phyloP scores from a whole-genome alignment of 2,888 invertebrate species.

The Drosophila multiciliata region DNA sequence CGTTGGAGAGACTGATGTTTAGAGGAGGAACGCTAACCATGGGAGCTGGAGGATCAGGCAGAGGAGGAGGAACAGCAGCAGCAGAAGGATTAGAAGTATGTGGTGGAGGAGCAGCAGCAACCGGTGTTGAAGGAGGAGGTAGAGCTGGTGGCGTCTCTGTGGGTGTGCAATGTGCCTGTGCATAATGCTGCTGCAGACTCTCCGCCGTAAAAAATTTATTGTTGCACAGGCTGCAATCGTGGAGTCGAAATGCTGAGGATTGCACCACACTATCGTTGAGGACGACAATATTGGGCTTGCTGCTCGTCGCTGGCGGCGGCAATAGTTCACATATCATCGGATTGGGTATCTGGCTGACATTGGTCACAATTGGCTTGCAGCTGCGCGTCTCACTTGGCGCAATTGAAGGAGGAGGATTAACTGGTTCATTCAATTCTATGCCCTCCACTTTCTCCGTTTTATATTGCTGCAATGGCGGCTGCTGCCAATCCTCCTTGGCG shows the following conservation, averaged over 20 bases:
- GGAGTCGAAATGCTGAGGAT: slow-evolving; percentile 81
- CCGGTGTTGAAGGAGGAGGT: slow-evolving; percentile 1
- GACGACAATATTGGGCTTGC: slow-evolving; percentile 84
- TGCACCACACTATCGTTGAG: slow-evolving; percentile 84
- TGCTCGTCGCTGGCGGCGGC: slow-evolving; percentile 34
- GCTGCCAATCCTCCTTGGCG: slow-evolving; percentile 82
- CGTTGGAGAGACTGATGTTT: slow-evolving; percentile 32
- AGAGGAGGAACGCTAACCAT: slow-evolving; percentile 79
- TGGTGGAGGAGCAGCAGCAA: not conserved
- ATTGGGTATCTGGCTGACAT: slow-evolving; percentile 79
- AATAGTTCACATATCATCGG: slow-evolving; percentile 62
- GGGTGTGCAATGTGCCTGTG: slow-evolving; percentile 45
- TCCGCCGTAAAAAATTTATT: slow-evolving; percentile 82
- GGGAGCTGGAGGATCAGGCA: slow-evolving; percentile 30
- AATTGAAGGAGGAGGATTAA: not conserved
- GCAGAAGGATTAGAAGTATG: slow-evolving; percentile 63
- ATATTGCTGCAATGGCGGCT: slow-evolving; percentile 70
- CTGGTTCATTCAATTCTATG: slow-evolving; percentile 17
- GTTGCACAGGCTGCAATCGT: slow-evolving; percentile 80
- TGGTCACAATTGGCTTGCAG: slow-evolving; percentile 80
- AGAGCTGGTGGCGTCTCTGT: slow-evolving; percentile 16
- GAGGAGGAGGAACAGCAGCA: slow-evolving; percentile 62
- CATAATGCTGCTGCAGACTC: slow-evolving; percentile 77
- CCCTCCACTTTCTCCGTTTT: slow-evolving; percentile 82
- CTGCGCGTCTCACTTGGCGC: slow-evolving; percentile 54